Evolutionary conservation across 2,113 vertebrate species (phyloP).

Genomic region (Cavia aperea): DNA sequence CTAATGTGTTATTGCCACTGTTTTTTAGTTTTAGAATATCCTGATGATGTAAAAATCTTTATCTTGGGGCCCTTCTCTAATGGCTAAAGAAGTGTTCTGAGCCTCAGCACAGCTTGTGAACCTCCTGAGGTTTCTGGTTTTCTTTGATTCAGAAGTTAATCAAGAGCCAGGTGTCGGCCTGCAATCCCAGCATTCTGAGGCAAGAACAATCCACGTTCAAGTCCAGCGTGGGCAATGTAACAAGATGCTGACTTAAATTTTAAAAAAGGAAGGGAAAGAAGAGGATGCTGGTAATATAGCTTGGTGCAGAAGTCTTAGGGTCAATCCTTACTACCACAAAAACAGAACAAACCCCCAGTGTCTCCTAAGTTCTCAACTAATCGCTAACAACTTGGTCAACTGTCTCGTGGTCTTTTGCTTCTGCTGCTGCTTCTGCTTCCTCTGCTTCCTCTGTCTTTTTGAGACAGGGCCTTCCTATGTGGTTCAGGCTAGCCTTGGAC

Average conservation of each 20-base stretch:
- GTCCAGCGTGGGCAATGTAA: neutral
- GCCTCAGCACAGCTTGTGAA: neutral
- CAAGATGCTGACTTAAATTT: neutral
- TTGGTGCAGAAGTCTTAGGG: neutral
- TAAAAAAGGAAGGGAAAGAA: neutral
- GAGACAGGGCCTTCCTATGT: no score
- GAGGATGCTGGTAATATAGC: neutral
- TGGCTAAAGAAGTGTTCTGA: neutral
- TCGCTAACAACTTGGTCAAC: neutral
- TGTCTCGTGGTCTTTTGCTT: no score
- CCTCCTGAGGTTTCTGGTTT: neutral
- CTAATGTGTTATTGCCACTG: neutral
- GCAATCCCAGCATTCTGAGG: neutral
- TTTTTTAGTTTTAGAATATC: neutral
- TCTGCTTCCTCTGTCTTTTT: no score
- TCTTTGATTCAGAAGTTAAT: neutral
- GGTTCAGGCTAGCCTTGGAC: no score
- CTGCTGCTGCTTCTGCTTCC: no score
- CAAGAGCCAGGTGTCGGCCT: neutral
- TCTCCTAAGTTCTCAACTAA: neutral
- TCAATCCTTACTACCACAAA: neutral
- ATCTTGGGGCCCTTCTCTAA: neutral
- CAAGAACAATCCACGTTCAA: neutral
- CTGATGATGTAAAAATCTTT: neutral
- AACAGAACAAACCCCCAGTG: neutral